phyloP scores from a whole-genome alignment of 2,113 vertebrate species.

The Catagonus wagneri region DNA sequence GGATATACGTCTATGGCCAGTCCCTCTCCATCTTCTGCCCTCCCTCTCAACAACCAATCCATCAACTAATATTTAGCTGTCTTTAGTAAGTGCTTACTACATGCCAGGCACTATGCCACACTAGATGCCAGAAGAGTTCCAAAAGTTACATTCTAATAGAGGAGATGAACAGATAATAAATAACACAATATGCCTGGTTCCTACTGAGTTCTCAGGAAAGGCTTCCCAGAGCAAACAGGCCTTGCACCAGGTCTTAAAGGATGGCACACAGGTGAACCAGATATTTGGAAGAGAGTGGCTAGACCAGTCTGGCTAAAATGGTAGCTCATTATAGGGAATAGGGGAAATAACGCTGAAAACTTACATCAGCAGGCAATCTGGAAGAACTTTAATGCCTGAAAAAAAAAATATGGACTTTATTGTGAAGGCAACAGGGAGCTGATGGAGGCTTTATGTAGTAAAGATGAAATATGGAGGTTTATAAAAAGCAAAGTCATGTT shows the following conservation, averaged over 20 bases:
- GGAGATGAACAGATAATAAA: neutral
- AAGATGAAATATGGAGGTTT: neutral
- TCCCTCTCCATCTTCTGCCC: neutral
- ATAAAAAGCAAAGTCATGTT: slow-evolving; percentile 18
- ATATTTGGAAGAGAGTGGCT: neutral
- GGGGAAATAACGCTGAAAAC: neutral
- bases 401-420: slow-evolving; percentile 2
- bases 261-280: neutral
- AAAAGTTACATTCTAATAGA: slow-evolving; percentile 13
- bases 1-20: neutral
- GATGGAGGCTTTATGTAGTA: neutral
- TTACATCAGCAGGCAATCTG: neutral
- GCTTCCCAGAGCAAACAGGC: neutral
- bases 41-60: neutral
- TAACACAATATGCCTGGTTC: slow-evolving; percentile 8
- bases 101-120: neutral
- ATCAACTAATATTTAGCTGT: neutral
- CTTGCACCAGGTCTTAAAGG: neutral
- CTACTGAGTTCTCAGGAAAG: slow-evolving; percentile 12
- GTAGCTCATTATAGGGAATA: neutral
- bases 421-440: neutral
- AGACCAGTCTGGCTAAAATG: neutral
- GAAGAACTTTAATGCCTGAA: neutral
- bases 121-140: neutral
- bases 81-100: neutral